Evolutionary conservation across 2,797 vertebrate genomes (phyloP), one percentile per base, ranked within the genome.

Genomic region (Alfaro cultratus): DNA sequence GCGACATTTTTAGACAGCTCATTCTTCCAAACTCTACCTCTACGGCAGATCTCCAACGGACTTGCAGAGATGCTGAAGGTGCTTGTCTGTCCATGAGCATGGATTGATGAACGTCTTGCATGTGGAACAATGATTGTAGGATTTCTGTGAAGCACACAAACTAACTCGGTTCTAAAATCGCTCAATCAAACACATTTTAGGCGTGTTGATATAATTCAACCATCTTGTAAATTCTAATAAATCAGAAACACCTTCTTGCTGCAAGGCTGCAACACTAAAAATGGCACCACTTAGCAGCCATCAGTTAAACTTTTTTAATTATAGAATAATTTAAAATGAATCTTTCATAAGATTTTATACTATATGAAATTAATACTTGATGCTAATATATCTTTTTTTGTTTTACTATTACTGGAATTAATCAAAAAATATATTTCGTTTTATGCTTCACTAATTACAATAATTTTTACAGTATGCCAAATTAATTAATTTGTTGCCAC

Each of bases 61-160:
- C 90, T 96, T 16, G 96, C 95, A 1, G 96, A 97, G 82, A 96
- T 97, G 82, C 74, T 97, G 67, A 97, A 96, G 96, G 96, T 97
- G 93, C 13, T 29, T 7, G 57, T 34, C 5, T 31, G 12, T 62
- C 5, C 57, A 16, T 60, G 55, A 60, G 55, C 55, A 60, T 60
- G n/a, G 26, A 60, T 31, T 15, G n/a, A 62, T 62, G 29, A 60
- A 62, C 11, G 26, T 57, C 57, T 29, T 62, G 57, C 57, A 62
- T 62, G 57, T 7, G 57, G 57, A 34, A 6, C 49, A 26, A 26
- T 26, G 10, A 4, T 26, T 53, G 2, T 53, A 9, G 2, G 57
- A 18, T 62, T 62, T 62, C 13, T 31, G 57, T 60, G 57, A 60
- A 31, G 21, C 23, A 10, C 23, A 23, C 21, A 26, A 26, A 53